Evolutionary conservation across 2,113 vertebrate genomes (phyloP), one percentile per base, ranked within the genome.

Genomic region (Copsychus sechellarum): DNA sequence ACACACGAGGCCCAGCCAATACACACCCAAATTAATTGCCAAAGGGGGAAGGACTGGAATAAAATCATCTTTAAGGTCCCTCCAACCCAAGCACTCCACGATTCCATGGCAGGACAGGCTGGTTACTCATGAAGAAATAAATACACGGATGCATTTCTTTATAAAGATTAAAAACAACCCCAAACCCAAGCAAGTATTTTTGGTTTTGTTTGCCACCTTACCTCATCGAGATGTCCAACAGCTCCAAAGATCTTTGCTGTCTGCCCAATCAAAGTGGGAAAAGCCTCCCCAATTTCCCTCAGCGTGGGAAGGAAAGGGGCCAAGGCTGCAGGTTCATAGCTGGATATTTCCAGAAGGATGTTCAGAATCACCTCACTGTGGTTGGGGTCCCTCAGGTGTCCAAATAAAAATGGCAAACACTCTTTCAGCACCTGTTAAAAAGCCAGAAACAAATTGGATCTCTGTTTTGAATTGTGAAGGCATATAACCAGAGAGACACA

Each of bases 161-260:
- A 22, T 4, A 21, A 19, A 56, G 42, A 54, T 28, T 29, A 54
- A n/a, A 67, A 58, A 8, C 38, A 65, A 9, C 26, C 2, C 22
- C 31, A 14, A 42, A 42, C 10, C 8, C 23, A 74, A 21, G 9
- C 26, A 23, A 11, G 4, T 5, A 12, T 20, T 54, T 48, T 9
- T 18, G 31, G 6, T 51, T 56, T 10, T 21, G 28, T 9, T 47
- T 76, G 34, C 10, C 79, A 62, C 21, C 54, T 60, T 22, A 98
- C 99, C 98, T 99, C 98, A 96, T 98, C 98, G 21, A 98, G 95
- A 16, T 96, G 98, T 40, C 99, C 99, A 48, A 99, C 98, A n/a
- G 98, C 98, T 50, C 99, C 98, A 20, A 99, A 99, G 97, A 99
- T 98, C 96, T 98, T 99, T 13, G 98, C 98, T 29, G 98, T 97